Evolutionary conservation across 23 tunicate species (phyloP).

Genomic region (Halocynthia aurantium): DNA sequence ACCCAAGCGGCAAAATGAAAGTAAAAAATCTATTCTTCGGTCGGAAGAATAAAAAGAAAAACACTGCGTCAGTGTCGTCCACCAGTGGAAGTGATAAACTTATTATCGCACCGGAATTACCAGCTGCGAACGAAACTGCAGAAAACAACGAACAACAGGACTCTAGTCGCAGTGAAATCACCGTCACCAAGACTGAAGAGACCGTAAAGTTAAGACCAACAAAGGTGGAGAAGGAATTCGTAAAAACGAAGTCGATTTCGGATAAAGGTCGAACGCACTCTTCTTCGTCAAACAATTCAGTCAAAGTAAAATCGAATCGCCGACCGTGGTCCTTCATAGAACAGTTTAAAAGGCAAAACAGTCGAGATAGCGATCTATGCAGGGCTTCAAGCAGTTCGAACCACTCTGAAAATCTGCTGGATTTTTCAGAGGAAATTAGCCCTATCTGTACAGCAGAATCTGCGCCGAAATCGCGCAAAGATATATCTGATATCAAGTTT

Average conservation of each 20-base stretch:
- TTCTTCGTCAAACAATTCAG: constrained; percentile 15
- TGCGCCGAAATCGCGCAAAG: too few species aligned
- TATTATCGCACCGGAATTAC: background rate
- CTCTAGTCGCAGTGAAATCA: too few species aligned
- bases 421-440: too few species aligned
- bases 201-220: too few species aligned
- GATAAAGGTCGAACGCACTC: constrained; percentile 4
- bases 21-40: constrained; percentile 16
- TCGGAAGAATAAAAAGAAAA: constrained; percentile 23
- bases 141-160: constrained; percentile 4
- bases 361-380: constrained; percentile 12
- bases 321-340: constrained; percentile 28
- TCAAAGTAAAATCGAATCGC: constrained; percentile 8
- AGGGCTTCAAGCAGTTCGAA: too few species aligned
- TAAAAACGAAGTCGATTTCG: too few species aligned
- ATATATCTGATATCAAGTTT: too few species aligned
- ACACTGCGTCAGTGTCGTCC: constrained; percentile 1
- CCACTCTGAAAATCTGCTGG: background rate
- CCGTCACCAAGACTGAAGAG: too few species aligned
- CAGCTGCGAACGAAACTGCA: background rate
- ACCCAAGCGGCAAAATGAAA: background rate
- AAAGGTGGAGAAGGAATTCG: too few species aligned
- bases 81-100: constrained; percentile 15
- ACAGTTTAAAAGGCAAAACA: constrained; percentile 12
- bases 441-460: too few species aligned